These are phyloP conservation scores for Hemiprocne comata DNA, from an alignment of 2,113 vertebrate genomes.

Conservation along the genomic window DNA sequence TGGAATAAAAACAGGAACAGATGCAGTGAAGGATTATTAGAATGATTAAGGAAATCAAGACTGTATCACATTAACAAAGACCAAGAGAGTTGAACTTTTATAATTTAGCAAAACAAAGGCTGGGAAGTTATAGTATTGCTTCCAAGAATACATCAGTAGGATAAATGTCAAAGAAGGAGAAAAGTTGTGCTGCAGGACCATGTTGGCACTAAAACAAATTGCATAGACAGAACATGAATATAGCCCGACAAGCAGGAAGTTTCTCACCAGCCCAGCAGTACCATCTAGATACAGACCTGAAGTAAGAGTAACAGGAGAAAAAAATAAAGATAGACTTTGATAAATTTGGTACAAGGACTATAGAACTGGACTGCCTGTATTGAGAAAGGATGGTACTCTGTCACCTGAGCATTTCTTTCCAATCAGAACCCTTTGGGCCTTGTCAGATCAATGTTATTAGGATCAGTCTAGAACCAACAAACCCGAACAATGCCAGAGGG, in stretches of 20 bases:
- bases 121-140: not conserved
- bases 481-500: not conserved
- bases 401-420: not conserved
- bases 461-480: not conserved
- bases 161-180: not conserved
- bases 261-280: not conserved
- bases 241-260: not conserved
- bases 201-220: not conserved
- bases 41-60: not conserved
- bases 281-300: not conserved
- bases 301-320: not conserved
- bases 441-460: not conserved
- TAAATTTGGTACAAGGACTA: not conserved
- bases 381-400: not conserved
- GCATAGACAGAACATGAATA: not conserved
- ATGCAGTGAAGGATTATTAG: not conserved
- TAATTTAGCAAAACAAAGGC: not conserved
- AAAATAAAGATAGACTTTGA: not conserved
- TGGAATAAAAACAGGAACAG: not conserved
- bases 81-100: not conserved
- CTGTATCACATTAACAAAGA: not conserved
- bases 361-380: not conserved
- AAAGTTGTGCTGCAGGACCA: not conserved
- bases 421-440: not conserved
- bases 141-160: not conserved